Conservation (phyloP, 35 echinoderm and acorn worm species). For the Eucidaris tribuloides region DNA sequence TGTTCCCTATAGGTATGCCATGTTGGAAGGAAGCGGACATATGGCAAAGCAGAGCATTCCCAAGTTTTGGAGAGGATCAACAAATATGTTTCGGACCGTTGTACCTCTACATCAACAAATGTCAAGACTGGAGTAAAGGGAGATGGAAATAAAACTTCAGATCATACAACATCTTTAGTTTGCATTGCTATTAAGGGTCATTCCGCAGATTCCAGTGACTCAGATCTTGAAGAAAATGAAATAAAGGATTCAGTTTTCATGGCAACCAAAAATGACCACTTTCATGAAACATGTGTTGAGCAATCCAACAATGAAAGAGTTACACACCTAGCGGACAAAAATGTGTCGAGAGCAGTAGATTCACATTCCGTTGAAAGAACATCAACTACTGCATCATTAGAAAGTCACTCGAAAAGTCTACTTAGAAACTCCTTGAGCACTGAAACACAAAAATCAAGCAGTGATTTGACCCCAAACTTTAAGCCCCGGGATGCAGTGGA, state of each 20-base stretch:
- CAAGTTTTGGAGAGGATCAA: background rate
- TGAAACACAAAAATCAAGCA: background rate
- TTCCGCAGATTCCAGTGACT: background rate
- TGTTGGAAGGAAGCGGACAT: constrained; percentile 43
- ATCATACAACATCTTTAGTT: background rate
- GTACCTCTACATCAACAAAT: background rate
- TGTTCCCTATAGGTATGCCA: constrained; percentile 42
- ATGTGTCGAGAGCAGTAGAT: background rate
- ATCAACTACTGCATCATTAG: background rate
- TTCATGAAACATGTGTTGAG: background rate
- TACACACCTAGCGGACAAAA: background rate
- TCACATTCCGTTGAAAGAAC: background rate
- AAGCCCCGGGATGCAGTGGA: constrained; percentile 63
- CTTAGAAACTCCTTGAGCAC: background rate
- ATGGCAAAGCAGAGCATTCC: background rate
- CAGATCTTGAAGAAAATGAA: background rate
- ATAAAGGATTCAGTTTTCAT: background rate
- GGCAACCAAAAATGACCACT: background rate
- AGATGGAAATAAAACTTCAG: background rate
- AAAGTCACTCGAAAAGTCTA: background rate
- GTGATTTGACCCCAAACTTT: constrained; percentile 49
- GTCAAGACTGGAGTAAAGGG: background rate
- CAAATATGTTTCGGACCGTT: background rate
- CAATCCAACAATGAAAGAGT: background rate
- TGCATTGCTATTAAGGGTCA: background rate